Evolutionary conservation across 2,888 invertebrate species (phyloP), one percentile per base, ranked within the genome.

Genomic region (Euproctis similis): DNA sequence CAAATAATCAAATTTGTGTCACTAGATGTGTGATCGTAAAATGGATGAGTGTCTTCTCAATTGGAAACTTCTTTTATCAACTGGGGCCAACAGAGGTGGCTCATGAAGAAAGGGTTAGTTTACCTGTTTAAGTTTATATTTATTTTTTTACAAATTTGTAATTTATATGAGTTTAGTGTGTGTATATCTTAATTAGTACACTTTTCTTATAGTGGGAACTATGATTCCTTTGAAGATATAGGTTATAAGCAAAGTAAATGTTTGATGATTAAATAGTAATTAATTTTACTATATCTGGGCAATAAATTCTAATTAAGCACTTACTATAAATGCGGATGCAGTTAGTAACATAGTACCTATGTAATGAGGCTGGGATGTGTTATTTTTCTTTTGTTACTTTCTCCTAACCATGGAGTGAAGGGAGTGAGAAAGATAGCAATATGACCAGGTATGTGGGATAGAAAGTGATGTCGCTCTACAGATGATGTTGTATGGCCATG

Each of bases 91-190:
- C 70, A 69, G 69, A 76, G 77, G 65, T 74, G 82, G 80, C 82
- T 82, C 81, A 84, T 84, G 84, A 84, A 81, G 82, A 82, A 82
- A 77, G 82, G 84, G 84, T 82, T 72, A 78, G 82, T 84, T 76
- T 70, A 64, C 66, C 70, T 80, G 77, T 78, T 74, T 76, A 71
- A 72, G 72, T 74, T 74, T 73, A 74, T 72, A 61, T 61, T 53
- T 44, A 48, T 42, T 39, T 32, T 47, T 43, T 34, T 50, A 46
- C 36, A 46, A 43, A 46, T 42, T 30, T 55, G 43, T 51, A 39
- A 41, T 45, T n/a, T 51, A 47, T 55, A 35, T 35, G 39, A 52
- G 43, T 47, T 50, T 49, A 45, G 45, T 39, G 50, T 66, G 58
- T 58, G 55, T 53, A 46, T 57, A 63, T 54, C 46, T 8, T 46